Conservation (phyloP, 2,797 vertebrate species). For the Dallia pectoralis region DNA sequence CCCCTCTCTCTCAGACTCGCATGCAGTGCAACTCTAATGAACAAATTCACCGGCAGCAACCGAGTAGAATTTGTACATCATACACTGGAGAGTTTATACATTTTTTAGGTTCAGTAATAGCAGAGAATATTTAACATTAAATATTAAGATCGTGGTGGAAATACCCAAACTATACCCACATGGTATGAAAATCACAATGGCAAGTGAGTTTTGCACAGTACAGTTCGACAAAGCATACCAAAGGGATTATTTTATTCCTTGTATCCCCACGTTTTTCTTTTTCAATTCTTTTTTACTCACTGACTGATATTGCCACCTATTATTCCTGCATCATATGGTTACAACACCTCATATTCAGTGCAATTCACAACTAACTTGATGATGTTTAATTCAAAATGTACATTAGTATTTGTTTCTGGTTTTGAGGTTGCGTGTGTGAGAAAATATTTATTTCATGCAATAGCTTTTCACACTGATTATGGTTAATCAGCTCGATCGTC, state of each 20-base stretch:
- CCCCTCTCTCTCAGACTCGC: not conserved
- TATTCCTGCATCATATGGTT: not conserved
- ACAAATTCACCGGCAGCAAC: not conserved
- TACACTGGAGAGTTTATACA: not conserved
- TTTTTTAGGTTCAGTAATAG: not conserved
- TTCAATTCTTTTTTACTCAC: not conserved
- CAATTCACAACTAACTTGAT: not conserved
- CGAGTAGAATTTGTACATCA: not conserved
- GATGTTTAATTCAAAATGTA: not conserved
- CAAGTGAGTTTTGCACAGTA: not conserved
- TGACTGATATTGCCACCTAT: not conserved
- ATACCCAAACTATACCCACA: too few relatives aligned
- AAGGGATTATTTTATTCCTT: not conserved
- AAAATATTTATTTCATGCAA: not conserved
- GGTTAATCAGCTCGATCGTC: too few relatives aligned
- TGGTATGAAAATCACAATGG: not conserved
- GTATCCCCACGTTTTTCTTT: too few relatives aligned
- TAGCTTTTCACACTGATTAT: too few relatives aligned
- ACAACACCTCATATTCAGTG: not conserved
- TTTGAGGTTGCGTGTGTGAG: not conserved
- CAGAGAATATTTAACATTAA: not conserved
- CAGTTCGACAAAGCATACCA: not conserved
- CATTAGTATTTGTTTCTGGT: not conserved
- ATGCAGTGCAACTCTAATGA: not conserved
- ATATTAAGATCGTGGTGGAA: too few relatives aligned